Evolutionary conservation across 2,888 invertebrate species (phyloP), one percentile per base, ranked within the genome.

Genomic region (Drosophila monieri): DNA sequence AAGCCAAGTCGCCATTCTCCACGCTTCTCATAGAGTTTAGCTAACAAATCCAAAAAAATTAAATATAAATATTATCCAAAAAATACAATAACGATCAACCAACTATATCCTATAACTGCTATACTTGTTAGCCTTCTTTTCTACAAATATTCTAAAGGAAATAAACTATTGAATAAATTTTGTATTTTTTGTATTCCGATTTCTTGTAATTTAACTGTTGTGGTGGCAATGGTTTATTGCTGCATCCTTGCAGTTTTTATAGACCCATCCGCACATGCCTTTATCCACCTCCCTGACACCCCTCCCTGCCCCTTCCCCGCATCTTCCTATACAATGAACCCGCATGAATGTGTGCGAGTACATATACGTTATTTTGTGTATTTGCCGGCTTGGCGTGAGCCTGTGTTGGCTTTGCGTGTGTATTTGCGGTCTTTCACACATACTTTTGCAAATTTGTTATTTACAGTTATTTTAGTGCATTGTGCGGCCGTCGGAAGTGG

Each of bases 381-480:
- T 57, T 44, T 64, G 43, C 49, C 49, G 47, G 54, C 10, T 30
- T 37, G 5, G 48, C 21, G 37, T 54, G 65, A 60, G 69, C 59
- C 44, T 68, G 72, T 77, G 85, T 73, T 58, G 53, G 62, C 71
- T 58, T 18, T 47, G 61, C 35, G 27, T 51, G 44, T 52, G 66
- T 73, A 56, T 76, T 76, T 74, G 55, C 43, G 67, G 52, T 32
- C 23, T 35, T 47, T 46, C 67, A 64, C 61, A 68, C 88, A 78
- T 78, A 77, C 88, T 77, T 76, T 80, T 78, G 78, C 85, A 85
- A 89, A 88, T 85, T 65, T 80, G 79, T 83, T 85, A 89, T 88
- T 89, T 88, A 80, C 87, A 74, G 79, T 89, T 85, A 88, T 84
- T 81, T 85, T 76, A 84, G 81, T 87, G 85, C 76, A 80, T 87